Base-by-base conservation (phyloP, 1,140 invertebrate species). In the Bombus sylvicola region DNA sequence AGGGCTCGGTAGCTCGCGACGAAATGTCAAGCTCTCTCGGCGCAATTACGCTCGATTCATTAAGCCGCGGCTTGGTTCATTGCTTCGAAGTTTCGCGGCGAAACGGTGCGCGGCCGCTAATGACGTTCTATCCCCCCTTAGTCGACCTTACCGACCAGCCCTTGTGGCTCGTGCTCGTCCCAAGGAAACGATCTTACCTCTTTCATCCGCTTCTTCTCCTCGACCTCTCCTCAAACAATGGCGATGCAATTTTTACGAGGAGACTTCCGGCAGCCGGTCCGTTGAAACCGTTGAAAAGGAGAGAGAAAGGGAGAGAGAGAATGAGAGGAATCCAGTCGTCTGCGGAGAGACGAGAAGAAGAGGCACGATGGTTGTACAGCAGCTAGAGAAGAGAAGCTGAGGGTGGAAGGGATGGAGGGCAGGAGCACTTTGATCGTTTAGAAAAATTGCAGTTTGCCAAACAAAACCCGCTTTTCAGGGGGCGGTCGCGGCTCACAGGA, bases 401-500 rank as follows among this genome's bases (percentile, higher is more conserved):
- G 39, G 28, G 59, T 12, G 1, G 59, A 12, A 10, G 59, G 22
- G 59, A 62, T 22, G 31, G 47, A 18, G 62, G 6, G 31, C 22
- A 62, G 53, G 53, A 62, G 81, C 47, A 84, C 87, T 90, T 87
- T 90, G 89, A 90, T 90, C 87, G 85, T 87, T 87, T 89, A 83
- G 85, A 90, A 90, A 89, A 90, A 90, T 87, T 89, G 80, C 85
- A 87, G 85, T 87, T 89, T 89, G 82, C 85, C 89, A 89, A 90
- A 90, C 89, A 89, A 90, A 89, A 89, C 87, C 88, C 64, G 71
- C 81, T 83, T 83, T 68, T 75, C 76, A 74, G 69, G 82, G 47
- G 43, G 57, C 72, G 69, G 64, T 47, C 57, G 64, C 53, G 53
- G 18, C 28, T 22, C 57, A 25, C 0, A 1, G 71, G 25, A 28